A percentile compares a stretch with the other conserved stretches of the same genome.
Conservation (phyloP, 2,113 vertebrate species). For the Triplophysa siluroides region DNA sequence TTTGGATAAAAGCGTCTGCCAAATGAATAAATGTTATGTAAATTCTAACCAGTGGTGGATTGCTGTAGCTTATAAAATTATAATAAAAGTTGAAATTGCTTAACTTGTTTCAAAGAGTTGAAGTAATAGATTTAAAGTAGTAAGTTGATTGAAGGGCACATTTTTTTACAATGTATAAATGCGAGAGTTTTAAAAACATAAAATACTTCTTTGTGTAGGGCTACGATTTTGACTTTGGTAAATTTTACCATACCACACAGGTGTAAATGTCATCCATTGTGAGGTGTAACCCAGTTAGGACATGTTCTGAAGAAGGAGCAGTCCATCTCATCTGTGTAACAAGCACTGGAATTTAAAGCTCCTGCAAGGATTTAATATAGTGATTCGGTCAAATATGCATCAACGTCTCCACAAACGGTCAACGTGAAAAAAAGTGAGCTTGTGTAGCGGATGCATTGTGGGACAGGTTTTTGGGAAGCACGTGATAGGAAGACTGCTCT, state of each 20-base stretch:
- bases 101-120: too few species aligned
- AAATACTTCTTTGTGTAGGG: too few species aligned
- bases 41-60: too few species aligned
- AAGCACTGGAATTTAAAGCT: not conserved
- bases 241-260: constrained; percentile 9
- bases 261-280: constrained; percentile 12
- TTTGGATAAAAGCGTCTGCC: too few species aligned
- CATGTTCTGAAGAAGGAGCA: not conserved
- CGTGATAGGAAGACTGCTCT: constrained; percentile 50
- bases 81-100: too few species aligned
- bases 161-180: too few species aligned
- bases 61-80: too few species aligned
- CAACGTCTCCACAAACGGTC: constrained; percentile 13
- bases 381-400: constrained; percentile 5
- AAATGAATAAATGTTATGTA: too few species aligned
- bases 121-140: too few species aligned
- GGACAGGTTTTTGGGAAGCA: constrained; percentile 47
- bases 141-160: too few species aligned
- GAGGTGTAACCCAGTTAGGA: constrained; percentile 29
- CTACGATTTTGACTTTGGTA: not conserved
- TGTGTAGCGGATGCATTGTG: constrained; percentile 33
- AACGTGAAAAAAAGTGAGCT: constrained; percentile 12
- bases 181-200: too few species aligned
- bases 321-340: not conserved
- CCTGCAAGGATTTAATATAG: constrained; percentile 8